Evolutionary conservation across 2,113 vertebrate genomes (phyloP).

Genomic region (Salvator merianae): DNA sequence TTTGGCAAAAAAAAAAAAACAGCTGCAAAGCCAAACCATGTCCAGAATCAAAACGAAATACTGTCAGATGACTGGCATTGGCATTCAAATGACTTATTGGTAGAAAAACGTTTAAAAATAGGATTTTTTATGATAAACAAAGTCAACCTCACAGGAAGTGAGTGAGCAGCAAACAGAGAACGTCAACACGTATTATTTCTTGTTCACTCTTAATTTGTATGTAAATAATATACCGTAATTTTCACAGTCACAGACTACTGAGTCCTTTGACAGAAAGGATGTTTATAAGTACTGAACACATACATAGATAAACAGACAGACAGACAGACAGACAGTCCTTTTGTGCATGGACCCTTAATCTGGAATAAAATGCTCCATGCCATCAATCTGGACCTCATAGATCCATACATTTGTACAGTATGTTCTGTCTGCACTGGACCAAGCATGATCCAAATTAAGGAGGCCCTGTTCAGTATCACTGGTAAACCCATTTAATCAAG

Average conservation of each 20-base stretch:
- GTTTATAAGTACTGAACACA: too few relatives aligned
- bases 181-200: slow-evolving; percentile 48
- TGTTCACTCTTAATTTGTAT: slow-evolving; percentile 36
- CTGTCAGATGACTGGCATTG: slow-evolving; percentile 26
- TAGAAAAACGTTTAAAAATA: slow-evolving; percentile 84
- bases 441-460: too few relatives aligned
- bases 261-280: too few relatives aligned
- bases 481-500: too few relatives aligned
- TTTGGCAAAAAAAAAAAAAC: fast-evolving
- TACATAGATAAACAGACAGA: too few relatives aligned
- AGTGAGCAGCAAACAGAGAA: slow-evolving; percentile 82
- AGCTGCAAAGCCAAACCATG: fast-evolving
- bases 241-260: neutral
- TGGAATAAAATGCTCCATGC: too few relatives aligned
- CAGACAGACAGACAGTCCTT: too few relatives aligned
- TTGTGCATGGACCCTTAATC: too few relatives aligned
- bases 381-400: too few relatives aligned
- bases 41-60: slow-evolving; percentile 19
- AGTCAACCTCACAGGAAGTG: slow-evolving; percentile 87
- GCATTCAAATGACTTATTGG: slow-evolving; percentile 65
- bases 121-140: slow-evolving; percentile 84
- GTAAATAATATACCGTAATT: slow-evolving; percentile 23
- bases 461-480: too few relatives aligned
- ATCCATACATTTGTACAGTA: too few relatives aligned
- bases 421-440: too few relatives aligned